Percentiles rank a stretch among this genome's conserved stretches.
Evolutionary conservation across 2,888 invertebrate genomes (phyloP).

Genomic region (Mesorhabditis belari): DNA sequence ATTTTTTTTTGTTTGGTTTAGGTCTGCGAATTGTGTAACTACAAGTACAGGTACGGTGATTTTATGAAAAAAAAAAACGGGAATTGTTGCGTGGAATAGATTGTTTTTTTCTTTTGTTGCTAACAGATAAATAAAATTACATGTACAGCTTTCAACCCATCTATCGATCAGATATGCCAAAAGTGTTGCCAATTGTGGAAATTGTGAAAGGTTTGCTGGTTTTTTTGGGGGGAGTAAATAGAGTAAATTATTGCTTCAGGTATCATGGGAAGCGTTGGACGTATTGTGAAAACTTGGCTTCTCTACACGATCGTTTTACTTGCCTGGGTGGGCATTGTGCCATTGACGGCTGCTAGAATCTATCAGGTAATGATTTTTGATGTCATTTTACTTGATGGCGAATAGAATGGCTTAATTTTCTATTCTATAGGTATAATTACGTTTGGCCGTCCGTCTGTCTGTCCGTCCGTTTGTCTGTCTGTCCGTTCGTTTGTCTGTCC

Average conservation of each 20-base stretch:
- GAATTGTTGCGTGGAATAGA: background rate
- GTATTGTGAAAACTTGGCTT: slow-evolving; percentile 89
- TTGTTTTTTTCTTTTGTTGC: background rate
- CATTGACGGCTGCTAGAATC: slow-evolving; percentile 23
- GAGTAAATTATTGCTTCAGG: slow-evolving; percentile 53
- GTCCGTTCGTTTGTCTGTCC: too few relatives aligned
- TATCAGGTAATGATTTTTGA: slow-evolving; percentile 5
- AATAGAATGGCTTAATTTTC: background rate
- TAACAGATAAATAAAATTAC: too few relatives aligned
- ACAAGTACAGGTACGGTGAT: background rate
- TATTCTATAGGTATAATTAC: background rate
- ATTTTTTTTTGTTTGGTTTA: slow-evolving; percentile 55
- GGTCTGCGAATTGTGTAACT: slow-evolving; percentile 71
- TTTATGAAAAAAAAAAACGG: background rate
- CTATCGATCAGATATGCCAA: slow-evolving; percentile 99
- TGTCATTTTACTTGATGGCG: background rate
- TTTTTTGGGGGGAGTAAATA: slow-evolving; percentile 61
- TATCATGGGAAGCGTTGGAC: slow-evolving; percentile 62
- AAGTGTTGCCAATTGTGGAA: slow-evolving; percentile 83
- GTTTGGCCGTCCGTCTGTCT: too few relatives aligned
- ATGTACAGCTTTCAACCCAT: slow-evolving; percentile 96
- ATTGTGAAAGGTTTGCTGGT: slow-evolving; percentile 74
- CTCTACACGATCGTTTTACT: slow-evolving; percentile 92
- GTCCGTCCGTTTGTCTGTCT: too few relatives aligned
- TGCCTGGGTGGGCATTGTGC: slow-evolving; percentile 82